These are phyloP conservation scores for Sinella curviseta DNA, from an alignment of 1,140 invertebrate species.

Conservation along the genomic window DNA sequence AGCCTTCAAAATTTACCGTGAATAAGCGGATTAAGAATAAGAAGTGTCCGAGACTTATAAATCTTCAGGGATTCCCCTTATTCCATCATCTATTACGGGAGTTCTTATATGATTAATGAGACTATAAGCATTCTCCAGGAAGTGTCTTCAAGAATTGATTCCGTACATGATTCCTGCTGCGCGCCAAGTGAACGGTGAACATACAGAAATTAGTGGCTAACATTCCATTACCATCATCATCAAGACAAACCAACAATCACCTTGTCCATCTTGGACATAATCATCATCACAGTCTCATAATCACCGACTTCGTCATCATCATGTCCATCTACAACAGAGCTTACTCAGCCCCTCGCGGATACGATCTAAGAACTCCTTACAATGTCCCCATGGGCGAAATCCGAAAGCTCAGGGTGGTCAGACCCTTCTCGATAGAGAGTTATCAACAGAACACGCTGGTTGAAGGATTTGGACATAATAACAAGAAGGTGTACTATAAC, in stretches of 20 bases:
- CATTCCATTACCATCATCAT: neutral
- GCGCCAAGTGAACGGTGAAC: neutral
- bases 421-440: slow-evolving; percentile 15
- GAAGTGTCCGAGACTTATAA: too few relatives aligned
- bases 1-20: too few relatives aligned
- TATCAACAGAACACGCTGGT: neutral
- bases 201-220: neutral
- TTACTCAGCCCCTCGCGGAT: slow-evolving; percentile 36
- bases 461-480: neutral
- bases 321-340: slow-evolving; percentile 34
- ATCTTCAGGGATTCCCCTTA: too few relatives aligned
- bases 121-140: too few relatives aligned
- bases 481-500: neutral
- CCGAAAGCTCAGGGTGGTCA: slow-evolving; percentile 8
- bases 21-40: too few relatives aligned
- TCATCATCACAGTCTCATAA: neutral
- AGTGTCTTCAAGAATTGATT: too few relatives aligned
- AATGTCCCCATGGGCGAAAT: slow-evolving; percentile 41
- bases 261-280: neutral
- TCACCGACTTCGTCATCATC: neutral
- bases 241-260: too few relatives aligned
- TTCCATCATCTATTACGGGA: too few relatives aligned
- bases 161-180: neutral
- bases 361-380: slow-evolving; percentile 36
- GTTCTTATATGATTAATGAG: too few relatives aligned